Conservation (phyloP, 2,113 vertebrate species). For the Mastomys natalensis region DNA sequence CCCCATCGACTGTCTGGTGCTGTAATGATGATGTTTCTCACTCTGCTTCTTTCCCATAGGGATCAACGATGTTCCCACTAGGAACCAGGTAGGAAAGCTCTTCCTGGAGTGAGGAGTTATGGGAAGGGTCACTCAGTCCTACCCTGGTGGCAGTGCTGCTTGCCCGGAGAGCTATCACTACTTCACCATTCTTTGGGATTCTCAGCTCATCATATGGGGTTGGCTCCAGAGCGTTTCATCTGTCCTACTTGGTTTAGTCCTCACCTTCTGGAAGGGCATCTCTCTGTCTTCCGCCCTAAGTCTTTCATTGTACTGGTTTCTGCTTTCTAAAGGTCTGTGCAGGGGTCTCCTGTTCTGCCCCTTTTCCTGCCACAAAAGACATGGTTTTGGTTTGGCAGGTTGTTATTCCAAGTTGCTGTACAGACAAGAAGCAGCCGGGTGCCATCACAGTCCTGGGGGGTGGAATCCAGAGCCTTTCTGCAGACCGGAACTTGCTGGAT, state of each 20-base stretch:
- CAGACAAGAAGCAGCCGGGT: conserved; percentile 4
- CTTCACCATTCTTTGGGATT: background rate
- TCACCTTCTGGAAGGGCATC: background rate
- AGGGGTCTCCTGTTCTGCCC: background rate
- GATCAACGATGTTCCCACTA: conserved; percentile 55
- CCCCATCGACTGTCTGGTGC: background rate
- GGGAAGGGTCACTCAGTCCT: background rate
- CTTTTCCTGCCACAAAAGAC: background rate
- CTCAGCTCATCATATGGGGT: background rate
- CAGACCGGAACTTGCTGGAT: conserved; percentile 60
- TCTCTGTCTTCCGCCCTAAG: background rate
- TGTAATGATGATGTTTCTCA: background rate
- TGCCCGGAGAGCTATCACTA: background rate
- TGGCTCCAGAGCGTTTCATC: background rate
- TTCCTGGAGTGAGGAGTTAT: background rate
- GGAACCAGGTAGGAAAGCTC: conserved; percentile 55
- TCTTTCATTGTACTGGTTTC: background rate
- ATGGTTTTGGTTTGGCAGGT: conserved; percentile 73
- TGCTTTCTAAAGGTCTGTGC: background rate
- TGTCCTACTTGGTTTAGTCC: background rate
- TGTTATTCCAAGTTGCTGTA: conserved; percentile 62
- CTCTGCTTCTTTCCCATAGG: conserved; percentile 66
- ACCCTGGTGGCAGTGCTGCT: background rate
- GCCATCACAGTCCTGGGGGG: background rate
- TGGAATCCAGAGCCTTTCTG: background rate